These are phyloP conservation scores for Subacronicta megacephala DNA, from an alignment of 2,888 invertebrate species.

Conservation along the genomic window DNA sequence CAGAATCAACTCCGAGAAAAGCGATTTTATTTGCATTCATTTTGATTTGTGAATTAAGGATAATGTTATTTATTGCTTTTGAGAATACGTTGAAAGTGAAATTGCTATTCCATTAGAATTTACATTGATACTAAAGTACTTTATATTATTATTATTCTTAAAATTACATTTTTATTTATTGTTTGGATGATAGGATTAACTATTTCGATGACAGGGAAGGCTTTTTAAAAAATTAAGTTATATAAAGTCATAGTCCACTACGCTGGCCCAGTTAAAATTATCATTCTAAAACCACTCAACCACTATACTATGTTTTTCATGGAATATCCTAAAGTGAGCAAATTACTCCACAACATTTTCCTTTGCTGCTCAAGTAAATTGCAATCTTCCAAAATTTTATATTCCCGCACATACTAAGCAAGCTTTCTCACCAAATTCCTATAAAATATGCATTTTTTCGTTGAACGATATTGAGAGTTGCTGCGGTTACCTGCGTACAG, in stretches of 20 bases:
- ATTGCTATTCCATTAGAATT: slow-evolving; percentile 12
- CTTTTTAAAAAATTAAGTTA: too few relatives aligned
- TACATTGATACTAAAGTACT: background rate
- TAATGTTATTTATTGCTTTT: slow-evolving; percentile 18
- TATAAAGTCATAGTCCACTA: too few relatives aligned
- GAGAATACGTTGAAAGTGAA: slow-evolving; percentile 4
- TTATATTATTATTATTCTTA: too few relatives aligned
- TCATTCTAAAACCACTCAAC: too few relatives aligned
- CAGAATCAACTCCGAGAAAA: slow-evolving; percentile 8
- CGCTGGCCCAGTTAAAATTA: too few relatives aligned
- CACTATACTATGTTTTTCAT: too few relatives aligned
- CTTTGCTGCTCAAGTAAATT: background rate
- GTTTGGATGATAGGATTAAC: too few relatives aligned
- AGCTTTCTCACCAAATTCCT: slow-evolving; percentile 31
- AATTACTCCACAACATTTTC: background rate
- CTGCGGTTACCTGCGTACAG: slow-evolving; percentile 43
- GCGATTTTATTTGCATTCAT: slow-evolving; percentile 15
- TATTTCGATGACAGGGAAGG: too few relatives aligned
- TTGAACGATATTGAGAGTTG: slow-evolving; percentile 45
- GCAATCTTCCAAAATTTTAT: slow-evolving; percentile 4
- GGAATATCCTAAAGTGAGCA: too few relatives aligned
- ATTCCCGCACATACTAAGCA: slow-evolving; percentile 5
- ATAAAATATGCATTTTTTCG: slow-evolving; percentile 52
- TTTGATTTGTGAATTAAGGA: slow-evolving; percentile 12
- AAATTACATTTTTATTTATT: too few relatives aligned